Evolutionary conservation across 1,140 invertebrate species (phyloP).

Genomic region (Magallana ariakensis): DNA sequence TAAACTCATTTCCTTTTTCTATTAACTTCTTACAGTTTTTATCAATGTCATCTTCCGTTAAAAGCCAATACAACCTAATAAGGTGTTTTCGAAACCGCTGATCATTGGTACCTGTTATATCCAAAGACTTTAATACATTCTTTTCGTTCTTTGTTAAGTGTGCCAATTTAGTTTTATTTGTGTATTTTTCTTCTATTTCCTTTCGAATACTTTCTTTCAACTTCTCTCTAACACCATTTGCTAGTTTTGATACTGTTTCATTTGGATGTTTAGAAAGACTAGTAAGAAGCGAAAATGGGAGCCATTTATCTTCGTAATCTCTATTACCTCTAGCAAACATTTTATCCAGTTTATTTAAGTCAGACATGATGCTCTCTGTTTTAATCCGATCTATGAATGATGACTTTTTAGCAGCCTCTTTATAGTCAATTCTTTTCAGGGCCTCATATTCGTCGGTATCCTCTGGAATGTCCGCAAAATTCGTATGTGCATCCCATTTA

Average conservation of each 20-base stretch:
- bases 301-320: background rate
- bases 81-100: background rate
- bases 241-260: background rate
- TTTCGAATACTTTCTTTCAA: background rate
- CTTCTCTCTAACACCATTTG: background rate
- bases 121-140: background rate
- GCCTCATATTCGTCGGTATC: background rate
- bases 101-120: background rate
- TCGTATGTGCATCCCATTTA: background rate
- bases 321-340: background rate
- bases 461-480: background rate
- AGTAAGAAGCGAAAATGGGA: background rate
- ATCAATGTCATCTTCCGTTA: background rate
- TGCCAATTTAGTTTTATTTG: background rate
- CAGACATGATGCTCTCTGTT: background rate
- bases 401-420: conserved; percentile 4
- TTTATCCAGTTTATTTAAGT: background rate
- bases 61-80: conserved; percentile 15
- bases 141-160: background rate
- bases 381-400: background rate
- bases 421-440: background rate
- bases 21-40: background rate
- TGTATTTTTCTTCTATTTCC: background rate
- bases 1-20: background rate
- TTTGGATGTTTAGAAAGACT: background rate